These are phyloP conservation scores for Tadarida brasiliensis DNA, from an alignment of 2,797 vertebrate species.

Conservation along the genomic window DNA sequence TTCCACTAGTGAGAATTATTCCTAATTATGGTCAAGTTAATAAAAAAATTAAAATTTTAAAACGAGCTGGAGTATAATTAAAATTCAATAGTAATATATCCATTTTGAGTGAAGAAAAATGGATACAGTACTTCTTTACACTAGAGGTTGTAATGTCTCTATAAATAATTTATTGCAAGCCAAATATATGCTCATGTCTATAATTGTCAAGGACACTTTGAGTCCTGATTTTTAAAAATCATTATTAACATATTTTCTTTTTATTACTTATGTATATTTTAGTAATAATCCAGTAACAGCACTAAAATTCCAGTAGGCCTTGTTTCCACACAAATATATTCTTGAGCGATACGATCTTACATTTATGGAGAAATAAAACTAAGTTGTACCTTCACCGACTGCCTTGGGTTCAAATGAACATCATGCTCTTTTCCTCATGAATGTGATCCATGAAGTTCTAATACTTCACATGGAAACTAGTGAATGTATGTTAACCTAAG, in stretches of 20 bases:
- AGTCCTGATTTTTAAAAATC: not conserved
- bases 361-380: not conserved
- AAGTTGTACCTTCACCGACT: not conserved
- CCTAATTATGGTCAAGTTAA: not conserved
- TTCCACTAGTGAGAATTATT: not conserved
- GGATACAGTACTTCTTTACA: not conserved
- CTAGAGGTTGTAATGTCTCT: not conserved
- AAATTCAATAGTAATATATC: not conserved
- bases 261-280: not conserved
- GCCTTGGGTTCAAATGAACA: not conserved
- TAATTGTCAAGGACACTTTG: not conserved
- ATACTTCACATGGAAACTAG: not conserved
- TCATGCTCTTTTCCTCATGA: not conserved
- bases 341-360: not conserved
- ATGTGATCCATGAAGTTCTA: not conserved
- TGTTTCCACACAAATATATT: not conserved
- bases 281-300: not conserved
- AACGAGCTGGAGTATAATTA: not conserved
- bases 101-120: constrained; percentile 46
- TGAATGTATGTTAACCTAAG: not conserved
- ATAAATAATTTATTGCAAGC: not conserved
- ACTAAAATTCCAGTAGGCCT: not conserved
- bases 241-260: constrained; percentile 19
- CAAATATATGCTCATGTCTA: not conserved
- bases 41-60: constrained; percentile 43